Base-by-base conservation (phyloP, 2,797 vertebrate genomes). In the Chaunax sp. region DNA sequence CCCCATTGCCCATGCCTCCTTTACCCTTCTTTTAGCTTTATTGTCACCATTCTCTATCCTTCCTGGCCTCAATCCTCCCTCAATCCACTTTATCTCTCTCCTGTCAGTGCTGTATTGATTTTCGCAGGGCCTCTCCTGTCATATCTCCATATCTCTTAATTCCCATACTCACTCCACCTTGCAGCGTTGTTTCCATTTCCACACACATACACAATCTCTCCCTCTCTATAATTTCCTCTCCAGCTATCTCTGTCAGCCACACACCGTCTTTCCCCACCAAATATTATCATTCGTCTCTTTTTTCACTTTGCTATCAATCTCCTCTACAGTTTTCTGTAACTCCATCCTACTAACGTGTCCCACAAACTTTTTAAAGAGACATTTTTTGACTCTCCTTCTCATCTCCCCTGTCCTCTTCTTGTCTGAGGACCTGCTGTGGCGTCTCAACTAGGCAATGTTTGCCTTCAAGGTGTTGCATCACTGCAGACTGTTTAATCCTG, bases 61-160 rank as follows among this genome's bases (percentile, higher is more conserved):
- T 47, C 26, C 1, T 45, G 77, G 69, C 64, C 72, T 80, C 72
- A 75, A 1, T 83, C 79, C 63, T 75, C 46, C 37, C 14, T 80
- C 80, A 8, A 54, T 75, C 64, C 72, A 82, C 72, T 81, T 80
- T 75, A 81, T 88, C 80, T 73, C 77, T 77, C 78, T 79, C 45
- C 60, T 80, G 72, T 82, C 79, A 63, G 69, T 60, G 71, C 37
- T 54, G 44, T 80, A 90, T 89, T 82, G 85, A 89, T 89, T 86
- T 86, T 67, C 1, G n/a, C 62, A 20, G 57, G 63, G 66, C 71
- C 69, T 81, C 70, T 70, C 35, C 75, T 84, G 84, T 87, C 87
- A 89, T 86, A 89, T 91, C 84, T 85, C 75, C 76, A 85, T 76
- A 87, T 88, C 80, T 90, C 78, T 79, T 77, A 84, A 91, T 91